Percentiles rank a stretch among this genome's conserved stretches.
phyloP scores from a whole-genome alignment of 2,888 invertebrate species.

The Crepidodera aurea region DNA sequence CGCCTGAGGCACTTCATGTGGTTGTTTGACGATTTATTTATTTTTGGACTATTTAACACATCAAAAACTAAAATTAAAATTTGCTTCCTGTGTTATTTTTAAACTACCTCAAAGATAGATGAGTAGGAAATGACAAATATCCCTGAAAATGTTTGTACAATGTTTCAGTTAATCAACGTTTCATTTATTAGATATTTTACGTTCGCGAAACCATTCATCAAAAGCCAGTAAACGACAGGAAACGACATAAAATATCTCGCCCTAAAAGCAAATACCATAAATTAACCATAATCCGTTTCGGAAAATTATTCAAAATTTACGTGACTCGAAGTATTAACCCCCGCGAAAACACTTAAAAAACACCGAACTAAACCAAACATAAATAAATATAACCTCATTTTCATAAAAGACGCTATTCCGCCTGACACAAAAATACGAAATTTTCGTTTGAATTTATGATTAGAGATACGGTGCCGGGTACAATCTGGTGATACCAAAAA shows the following conservation, averaged over 20 bases:
- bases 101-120: too few species aligned
- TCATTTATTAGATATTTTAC: constrained; percentile 1
- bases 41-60: too few species aligned
- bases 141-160: background rate
- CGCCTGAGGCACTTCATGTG: too few species aligned
- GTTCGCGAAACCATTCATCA: constrained; percentile 1
- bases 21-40: too few species aligned
- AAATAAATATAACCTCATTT: constrained; percentile 40
- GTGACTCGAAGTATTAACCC: constrained; percentile 27
- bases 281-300: constrained; percentile 16
- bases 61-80: too few species aligned
- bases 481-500: constrained; percentile 17
- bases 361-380: constrained; percentile 28
- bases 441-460: constrained; percentile 29
- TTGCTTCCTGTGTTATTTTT: too few species aligned
- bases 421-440: constrained; percentile 27
- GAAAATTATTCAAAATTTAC: constrained; percentile 32
- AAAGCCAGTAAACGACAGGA: constrained; percentile 2
- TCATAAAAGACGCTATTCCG: constrained; percentile 39
- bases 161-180: background rate
- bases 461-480: constrained; percentile 34
- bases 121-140: too few species aligned
- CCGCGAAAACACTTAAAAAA: constrained; percentile 34
- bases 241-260: constrained; percentile 23
- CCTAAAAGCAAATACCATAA: constrained; percentile 19